Percentiles rank a stretch among this genome's conserved stretches.
These are phyloP conservation scores for Xyliphius kryptos DNA, from an alignment of 2,113 vertebrate genomes.

Conservation along the genomic window DNA sequence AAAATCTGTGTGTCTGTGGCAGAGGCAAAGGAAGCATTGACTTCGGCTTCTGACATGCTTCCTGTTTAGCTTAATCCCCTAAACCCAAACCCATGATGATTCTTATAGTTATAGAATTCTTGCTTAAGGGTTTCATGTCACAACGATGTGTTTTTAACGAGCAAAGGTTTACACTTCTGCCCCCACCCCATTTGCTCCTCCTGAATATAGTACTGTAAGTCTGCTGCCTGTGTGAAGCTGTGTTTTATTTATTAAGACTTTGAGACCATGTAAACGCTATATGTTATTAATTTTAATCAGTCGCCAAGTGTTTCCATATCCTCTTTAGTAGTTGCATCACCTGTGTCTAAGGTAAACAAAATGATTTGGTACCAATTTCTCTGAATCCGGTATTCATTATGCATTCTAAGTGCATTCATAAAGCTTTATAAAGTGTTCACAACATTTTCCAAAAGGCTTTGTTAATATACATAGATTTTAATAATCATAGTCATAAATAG, in stretches of 20 bases:
- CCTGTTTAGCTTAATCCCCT: conserved; percentile 40
- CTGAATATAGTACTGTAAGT: conserved; percentile 15
- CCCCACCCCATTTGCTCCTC: conserved; percentile 17
- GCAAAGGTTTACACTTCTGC: conserved; percentile 29
- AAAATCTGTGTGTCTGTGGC: conserved; percentile 42
- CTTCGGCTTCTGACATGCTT: conserved; percentile 52
- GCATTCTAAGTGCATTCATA: too few species aligned
- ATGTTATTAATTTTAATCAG: conserved; percentile 21
- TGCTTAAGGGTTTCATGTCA: conserved; percentile 46
- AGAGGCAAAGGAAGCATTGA: conserved; percentile 42
- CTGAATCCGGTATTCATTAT: too few species aligned
- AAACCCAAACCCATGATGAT: conserved; percentile 38
- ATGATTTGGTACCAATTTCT: neutral
- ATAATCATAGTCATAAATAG: too few species aligned
- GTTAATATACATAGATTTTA: too few species aligned
- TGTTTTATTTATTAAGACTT: conserved; percentile 15
- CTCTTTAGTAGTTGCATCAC: conserved; percentile 21
- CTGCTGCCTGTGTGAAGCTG: too few species aligned
- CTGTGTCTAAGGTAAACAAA: conserved; percentile 6
- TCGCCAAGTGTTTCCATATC: conserved; percentile 2
- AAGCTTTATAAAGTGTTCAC: too few species aligned
- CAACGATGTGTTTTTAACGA: conserved; percentile 35
- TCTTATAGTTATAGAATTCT: conserved; percentile 21
- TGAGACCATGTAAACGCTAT: neutral
- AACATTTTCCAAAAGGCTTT: too few species aligned